These are phyloP conservation scores for Paralichthys olivaceus DNA, from an alignment of 2,113 vertebrate genomes.

Conservation along the genomic window DNA sequence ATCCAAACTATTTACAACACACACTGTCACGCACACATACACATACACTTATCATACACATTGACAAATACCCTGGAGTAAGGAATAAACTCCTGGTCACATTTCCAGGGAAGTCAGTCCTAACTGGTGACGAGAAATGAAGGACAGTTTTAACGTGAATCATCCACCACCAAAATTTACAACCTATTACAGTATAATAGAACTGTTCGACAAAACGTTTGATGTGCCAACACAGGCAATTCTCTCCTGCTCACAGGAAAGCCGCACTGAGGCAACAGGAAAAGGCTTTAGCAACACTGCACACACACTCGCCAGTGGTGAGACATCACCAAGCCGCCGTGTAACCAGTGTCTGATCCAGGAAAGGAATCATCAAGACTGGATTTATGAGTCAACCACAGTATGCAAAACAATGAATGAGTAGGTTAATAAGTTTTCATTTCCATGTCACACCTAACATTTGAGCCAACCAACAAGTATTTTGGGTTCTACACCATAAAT, in stretches of 20 bases:
- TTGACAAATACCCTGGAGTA: not conserved
- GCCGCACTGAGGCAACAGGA: conserved; percentile 59
- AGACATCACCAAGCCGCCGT: conserved; percentile 42
- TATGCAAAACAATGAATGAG: not conserved
- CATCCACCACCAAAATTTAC: not conserved
- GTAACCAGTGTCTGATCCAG: conserved; percentile 13
- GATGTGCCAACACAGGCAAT: conserved; percentile 48
- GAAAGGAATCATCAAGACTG: not conserved
- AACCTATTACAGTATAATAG: not conserved
- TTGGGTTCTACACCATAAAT: too few species aligned
- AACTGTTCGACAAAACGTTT: conserved; percentile 18
- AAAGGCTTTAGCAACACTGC: conserved; percentile 37
- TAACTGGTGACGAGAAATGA: not conserved
- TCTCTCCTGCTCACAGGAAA: conserved; percentile 53
- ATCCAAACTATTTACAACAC: conserved; percentile 55
- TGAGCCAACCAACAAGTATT: not conserved
- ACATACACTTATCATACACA: not conserved
- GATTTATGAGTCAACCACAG: not conserved
- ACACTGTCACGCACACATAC: conserved; percentile 6
- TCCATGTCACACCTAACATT: not conserved
- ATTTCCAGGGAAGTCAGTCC: not conserved
- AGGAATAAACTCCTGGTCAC: not conserved
- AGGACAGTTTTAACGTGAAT: not conserved
- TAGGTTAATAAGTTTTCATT: not conserved
- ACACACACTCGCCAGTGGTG: conserved; percentile 2